Base-by-base conservation (phyloP, 2,797 vertebrate genomes). In the Staurois parvus region DNA sequence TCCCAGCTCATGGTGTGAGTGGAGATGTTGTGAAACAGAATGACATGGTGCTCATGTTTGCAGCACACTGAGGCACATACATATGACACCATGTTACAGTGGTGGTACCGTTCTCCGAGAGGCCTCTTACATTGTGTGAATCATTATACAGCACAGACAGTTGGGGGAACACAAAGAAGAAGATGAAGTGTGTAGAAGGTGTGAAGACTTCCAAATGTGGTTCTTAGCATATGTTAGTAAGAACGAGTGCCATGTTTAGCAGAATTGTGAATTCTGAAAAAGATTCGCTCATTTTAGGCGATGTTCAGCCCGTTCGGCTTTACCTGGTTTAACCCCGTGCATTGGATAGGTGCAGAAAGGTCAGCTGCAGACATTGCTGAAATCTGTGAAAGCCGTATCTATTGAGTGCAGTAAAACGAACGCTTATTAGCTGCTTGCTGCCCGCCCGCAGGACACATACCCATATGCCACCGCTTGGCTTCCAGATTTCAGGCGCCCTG, bases 121-220 rank as follows among this genome's bases (percentile, higher is more conserved):
- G 32, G 28, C 52, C 74, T 85, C 70, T 81, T 81, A 80, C n/a
- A 75, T 74, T n/a, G 70, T 72, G 70, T 76, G 72, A 85, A 81
- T 81, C 66, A 81, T 85, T 85, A 85, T 76, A 85, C 79, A 85
- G 78, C 74, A 68, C 81, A 62, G 77, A 81, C 77, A 74, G 52
- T 85, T 85, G 32, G 76, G 62, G 75, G 84, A 85, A 81, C 66
- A 85, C 84, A 85, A 81, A 85, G 84, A 40, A 24, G 48, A 85
- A 76, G 78, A 85, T 76, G 81, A 81, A 85, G 84, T 76, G 78
- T 34, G 4, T 76, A 81, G 79, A 81, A 85, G 84, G 84, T 85
- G 84, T 81, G 72, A 85, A 81, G 73, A 76, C 74, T 76, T 81
- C 64, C 72, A 81, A 85, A 76, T 76, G 72, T 77, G 79, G 82